phyloP scores from a whole-genome alignment of 2,797 vertebrate genomes.

The Myoxocephalus aenaeus region DNA sequence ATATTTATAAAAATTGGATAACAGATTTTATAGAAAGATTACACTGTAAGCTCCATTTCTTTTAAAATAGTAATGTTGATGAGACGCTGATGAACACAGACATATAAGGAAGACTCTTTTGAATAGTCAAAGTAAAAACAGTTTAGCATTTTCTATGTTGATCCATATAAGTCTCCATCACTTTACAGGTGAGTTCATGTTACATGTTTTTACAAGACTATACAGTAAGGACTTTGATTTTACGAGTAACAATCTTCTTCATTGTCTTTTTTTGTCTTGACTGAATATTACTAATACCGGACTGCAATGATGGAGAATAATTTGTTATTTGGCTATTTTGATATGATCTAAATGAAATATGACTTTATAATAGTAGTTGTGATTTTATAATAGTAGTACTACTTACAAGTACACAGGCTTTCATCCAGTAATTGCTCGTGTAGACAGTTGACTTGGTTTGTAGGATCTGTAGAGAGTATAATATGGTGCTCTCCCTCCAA shows the following conservation, averaged over 20 bases:
- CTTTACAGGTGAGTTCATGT: not conserved
- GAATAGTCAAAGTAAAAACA: not conserved
- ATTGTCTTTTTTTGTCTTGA: slow-evolving; percentile 40
- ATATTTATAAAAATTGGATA: not conserved
- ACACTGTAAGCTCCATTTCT: not conserved
- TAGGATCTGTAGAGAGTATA: slow-evolving; percentile 8
- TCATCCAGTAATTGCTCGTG: not conserved
- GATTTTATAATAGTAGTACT: not conserved
- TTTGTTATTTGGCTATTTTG: not conserved
- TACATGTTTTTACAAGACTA: not conserved
- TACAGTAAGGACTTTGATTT: not conserved
- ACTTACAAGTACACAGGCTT: slow-evolving; percentile 50
- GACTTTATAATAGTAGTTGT: not conserved
- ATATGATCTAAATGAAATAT: not conserved
- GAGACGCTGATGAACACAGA: not conserved
- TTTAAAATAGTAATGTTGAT: slow-evolving; percentile 11
- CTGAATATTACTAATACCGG: not conserved
- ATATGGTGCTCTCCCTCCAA: slow-evolving; percentile 21
- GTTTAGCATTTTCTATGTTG: not conserved
- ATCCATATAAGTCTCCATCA: not conserved
- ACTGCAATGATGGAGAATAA: slow-evolving; percentile 56
- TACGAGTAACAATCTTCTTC: slow-evolving; percentile 14
- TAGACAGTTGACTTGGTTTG: slow-evolving; percentile 2
- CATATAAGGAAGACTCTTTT: not conserved
- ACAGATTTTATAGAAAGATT: not conserved